Conservation (phyloP, 1,140 invertebrate genomes). For the Eurosta solidaginis region DNA sequence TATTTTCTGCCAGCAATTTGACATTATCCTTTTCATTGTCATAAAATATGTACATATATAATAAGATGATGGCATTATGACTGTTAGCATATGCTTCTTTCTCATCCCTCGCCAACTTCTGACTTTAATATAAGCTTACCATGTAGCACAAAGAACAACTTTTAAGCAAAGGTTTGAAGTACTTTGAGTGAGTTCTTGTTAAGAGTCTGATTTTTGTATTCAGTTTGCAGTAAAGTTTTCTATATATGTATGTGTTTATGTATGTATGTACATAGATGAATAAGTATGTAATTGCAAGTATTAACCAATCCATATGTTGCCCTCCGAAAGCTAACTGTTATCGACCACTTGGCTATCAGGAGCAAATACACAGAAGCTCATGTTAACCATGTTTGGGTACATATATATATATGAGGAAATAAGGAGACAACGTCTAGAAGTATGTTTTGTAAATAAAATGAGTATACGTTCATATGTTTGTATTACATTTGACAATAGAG, state of each 20-base stretch:
- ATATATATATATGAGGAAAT: too few species aligned
- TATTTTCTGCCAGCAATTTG: constrained; percentile 1
- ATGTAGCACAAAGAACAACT: not conserved
- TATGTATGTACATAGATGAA: too few species aligned
- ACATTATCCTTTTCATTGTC: not conserved
- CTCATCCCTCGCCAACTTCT: not conserved
- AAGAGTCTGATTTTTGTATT: not conserved
- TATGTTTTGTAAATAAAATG: not conserved
- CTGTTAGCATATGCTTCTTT: not conserved
- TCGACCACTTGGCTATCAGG: not conserved
- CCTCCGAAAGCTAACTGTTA: not conserved
- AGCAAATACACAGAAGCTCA: not conserved
- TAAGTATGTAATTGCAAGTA: too few species aligned
- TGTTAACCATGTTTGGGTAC: not conserved
- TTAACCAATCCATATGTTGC: too few species aligned
- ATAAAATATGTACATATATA: not conserved
- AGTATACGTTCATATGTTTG: too few species aligned
- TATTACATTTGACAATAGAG: too few species aligned
- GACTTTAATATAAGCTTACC: not conserved
- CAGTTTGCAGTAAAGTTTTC: not conserved
- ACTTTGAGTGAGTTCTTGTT: not conserved
- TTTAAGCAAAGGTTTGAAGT: not conserved
- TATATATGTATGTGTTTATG: too few species aligned
- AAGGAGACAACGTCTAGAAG: not conserved
- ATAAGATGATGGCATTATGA: not conserved